These are phyloP conservation scores for Bubo scandiacus DNA, from an alignment of 2,113 vertebrate species.

Conservation along the genomic window DNA sequence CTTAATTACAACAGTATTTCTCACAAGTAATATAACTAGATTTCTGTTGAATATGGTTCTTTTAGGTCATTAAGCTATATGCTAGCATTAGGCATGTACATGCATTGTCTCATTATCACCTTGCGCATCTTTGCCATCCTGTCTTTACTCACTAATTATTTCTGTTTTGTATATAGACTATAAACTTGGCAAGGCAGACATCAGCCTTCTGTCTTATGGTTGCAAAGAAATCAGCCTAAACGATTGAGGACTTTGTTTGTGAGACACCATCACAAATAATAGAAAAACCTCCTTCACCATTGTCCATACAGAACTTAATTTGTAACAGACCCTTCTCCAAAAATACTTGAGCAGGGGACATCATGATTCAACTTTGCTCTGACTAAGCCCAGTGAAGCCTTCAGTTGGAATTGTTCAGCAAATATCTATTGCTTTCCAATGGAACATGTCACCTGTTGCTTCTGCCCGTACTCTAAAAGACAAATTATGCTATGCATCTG, in stretches of 20 bases:
- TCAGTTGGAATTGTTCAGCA: background rate
- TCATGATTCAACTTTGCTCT: background rate
- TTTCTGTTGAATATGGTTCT: background rate
- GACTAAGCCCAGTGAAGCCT: background rate
- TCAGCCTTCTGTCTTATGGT: background rate
- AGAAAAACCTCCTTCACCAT: background rate
- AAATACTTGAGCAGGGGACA: background rate
- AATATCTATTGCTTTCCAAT: background rate
- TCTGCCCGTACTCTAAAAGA: background rate
- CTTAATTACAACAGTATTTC: background rate
- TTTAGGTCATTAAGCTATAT: background rate
- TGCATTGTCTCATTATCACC: background rate
- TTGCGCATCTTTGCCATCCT: background rate
- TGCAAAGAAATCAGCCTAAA: background rate
- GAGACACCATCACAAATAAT: background rate
- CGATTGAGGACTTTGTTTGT: background rate
- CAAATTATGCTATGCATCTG: background rate
- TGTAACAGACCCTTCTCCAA: background rate
- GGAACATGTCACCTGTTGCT: background rate
- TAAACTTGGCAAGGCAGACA: background rate
- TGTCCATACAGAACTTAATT: background rate
- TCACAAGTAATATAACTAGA: background rate
- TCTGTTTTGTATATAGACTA: background rate
- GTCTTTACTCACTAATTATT: background rate
- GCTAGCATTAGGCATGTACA: background rate